Evolutionary conservation across 2,113 vertebrate species (phyloP), one percentile per base, ranked within the genome.

Genomic region (Saccopteryx leptura): DNA sequence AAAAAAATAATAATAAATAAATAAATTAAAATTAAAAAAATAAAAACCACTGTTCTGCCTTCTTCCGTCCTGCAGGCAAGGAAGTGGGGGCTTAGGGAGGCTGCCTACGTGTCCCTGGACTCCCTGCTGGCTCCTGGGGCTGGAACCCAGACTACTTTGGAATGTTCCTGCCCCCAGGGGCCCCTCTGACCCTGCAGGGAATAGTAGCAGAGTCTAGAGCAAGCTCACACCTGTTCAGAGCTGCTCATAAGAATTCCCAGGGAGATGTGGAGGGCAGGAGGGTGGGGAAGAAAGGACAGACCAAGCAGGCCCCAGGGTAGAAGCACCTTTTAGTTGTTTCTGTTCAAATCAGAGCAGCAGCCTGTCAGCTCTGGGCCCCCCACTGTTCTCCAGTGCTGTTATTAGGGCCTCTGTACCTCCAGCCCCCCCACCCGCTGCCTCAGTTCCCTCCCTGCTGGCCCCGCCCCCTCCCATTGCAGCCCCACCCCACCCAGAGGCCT

Each of bases 321-420:
- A 91, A 89, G 79, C 39, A 54, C 23, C n/a, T 50, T 61, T 72
- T 33, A 26, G 4, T 50, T 50, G 7, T 75, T 82, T 68, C n/a
- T 78, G 0, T 81, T 63, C 50, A 52, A 56, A 61, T 52, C 52
- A 72, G 71, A 71, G 39, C 56, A 79, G 69, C 75, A 52, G 1
- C 78, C 63, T 71, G 4, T 39, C 14, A 17, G 50, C 89, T 80
- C 50, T 18, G 48, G 75, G 33, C 23, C 21, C 68, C 52, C 28
- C 2, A 0, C n/a, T n/a, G 19, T 61, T 46, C 23, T 60, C 60
- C 12, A 28, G 28, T 17, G 48, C 46, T 18, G 12, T 17, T 58
- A 2, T 0, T 39, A 46, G 52, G 54, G 78, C 7, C 0, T 6
- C 0, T 1, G 23, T 46, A 33, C 8, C 76, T 39, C 10, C 0